These are phyloP conservation scores for Adelognathus sp. DNA, from an alignment of 2,888 invertebrate genomes.

Conservation along the genomic window DNA sequence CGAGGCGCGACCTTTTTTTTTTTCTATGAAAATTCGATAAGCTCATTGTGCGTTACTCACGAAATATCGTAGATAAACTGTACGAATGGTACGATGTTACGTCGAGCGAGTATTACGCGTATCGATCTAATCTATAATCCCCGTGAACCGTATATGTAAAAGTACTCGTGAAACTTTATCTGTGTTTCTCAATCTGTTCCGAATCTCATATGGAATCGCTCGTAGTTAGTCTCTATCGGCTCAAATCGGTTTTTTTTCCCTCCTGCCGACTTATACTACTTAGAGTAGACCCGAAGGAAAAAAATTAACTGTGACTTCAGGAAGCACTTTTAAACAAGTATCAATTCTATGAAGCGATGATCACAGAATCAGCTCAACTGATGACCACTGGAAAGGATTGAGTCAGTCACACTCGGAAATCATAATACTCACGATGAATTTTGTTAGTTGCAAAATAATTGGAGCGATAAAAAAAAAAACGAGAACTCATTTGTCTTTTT, in stretches of 20 bases:
- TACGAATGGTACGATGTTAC: background rate
- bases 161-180: conserved; percentile 22
- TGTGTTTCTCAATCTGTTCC: background rate
- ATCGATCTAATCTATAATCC: conserved; percentile 17
- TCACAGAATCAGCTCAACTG: too few relatives aligned
- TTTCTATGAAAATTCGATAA: background rate
- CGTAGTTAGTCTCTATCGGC: conserved; percentile 11
- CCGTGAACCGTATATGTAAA: background rate
- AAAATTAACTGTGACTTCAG: too few relatives aligned
- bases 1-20: background rate
- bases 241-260: conserved; percentile 2
- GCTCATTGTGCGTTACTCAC: background rate
- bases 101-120: background rate
- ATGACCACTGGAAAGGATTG: too few relatives aligned
- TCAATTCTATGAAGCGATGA: too few relatives aligned
- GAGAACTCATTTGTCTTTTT: too few relatives aligned
- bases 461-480: too few relatives aligned
- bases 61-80: background rate
- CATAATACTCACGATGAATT: too few relatives aligned
- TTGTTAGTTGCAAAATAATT: too few relatives aligned
- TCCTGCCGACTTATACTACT: background rate
- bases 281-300: background rate
- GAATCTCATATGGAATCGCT: too few relatives aligned
- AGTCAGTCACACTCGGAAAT: too few relatives aligned
- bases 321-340: too few relatives aligned